Evolutionary conservation across 2,888 invertebrate species (phyloP), one percentile per base, ranked within the genome.

Genomic region (Lapara coniferarum): DNA sequence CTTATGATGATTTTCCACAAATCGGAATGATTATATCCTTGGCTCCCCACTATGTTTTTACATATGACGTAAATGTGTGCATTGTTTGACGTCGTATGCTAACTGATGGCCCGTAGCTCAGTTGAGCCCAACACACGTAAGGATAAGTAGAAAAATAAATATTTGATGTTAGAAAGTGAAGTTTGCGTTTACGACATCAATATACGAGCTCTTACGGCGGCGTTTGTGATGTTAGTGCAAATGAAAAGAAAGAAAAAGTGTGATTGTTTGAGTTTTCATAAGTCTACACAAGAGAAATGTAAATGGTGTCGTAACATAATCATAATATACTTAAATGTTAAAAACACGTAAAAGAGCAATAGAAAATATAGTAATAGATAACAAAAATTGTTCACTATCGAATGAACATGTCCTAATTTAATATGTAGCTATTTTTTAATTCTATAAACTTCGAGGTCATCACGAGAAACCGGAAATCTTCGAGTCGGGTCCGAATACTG

Each of bases 71-170:
- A 89, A 88, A 76, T 87, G 86, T 86, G 83, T 83, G 85, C 79
- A 76, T 81, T 82, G 85, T 88, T 87, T 89, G 90, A 84, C 86
- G 89, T 80, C 82, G 80, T 74, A 73, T 81, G 87, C 88, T 91
- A 91, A 92, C 87, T 89, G 90, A 87, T 85, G 85, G 83, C 69
- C 74, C 82, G 79, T 63, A 63, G 63, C 63, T 46, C 49, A 63
- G 63, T 63, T 77, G 74, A 85, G 85, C 83, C 82, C 76, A 74
- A 74, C 75, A 83, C 77, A 82, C 85, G 86, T 86, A 85, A 89
- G 91, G 91, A 90, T 93, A 93, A 93, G 90, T 92, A 90, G 90
- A 91, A 91, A 89, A 92, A 91, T 86, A 92, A 93, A 93, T 93
- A 93, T 93, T 93, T 85, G 83, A 85, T 89, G 88, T 86, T 92